Evolutionary conservation across 2,888 invertebrate species (phyloP).

Genomic region (Drosophila quinaria): DNA sequence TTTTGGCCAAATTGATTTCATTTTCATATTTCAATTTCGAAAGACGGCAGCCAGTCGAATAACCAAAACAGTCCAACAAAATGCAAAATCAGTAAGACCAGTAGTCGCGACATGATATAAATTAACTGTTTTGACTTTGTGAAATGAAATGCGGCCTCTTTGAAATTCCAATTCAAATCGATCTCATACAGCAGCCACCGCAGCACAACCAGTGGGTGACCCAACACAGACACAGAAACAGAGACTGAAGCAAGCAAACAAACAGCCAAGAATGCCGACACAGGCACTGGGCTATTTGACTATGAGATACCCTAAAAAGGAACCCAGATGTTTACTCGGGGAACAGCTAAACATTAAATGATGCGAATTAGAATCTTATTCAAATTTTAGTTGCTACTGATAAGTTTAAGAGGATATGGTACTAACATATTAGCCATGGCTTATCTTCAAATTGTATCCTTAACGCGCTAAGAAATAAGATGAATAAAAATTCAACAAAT

Average conservation of each 20-base stretch:
- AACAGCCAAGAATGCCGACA: conserved; percentile 22
- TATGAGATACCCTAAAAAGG: conserved; percentile 28
- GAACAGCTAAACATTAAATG: not conserved
- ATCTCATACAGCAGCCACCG: conserved; percentile 51
- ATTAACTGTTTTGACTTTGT: conserved; percentile 85
- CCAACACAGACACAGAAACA: conserved; percentile 11
- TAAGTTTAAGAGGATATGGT: not conserved
- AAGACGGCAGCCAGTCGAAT: conserved; percentile 52
- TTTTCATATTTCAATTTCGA: conserved; percentile 82
- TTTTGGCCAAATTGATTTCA: conserved; percentile 71
- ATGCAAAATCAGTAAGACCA: conserved; percentile 85
- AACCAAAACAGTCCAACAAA: conserved; percentile 47
- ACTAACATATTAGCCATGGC: too few relatives aligned
- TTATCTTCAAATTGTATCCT: too few relatives aligned
- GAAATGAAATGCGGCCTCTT: conserved; percentile 80
- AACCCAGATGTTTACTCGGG: not conserved
- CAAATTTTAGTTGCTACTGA: not conserved
- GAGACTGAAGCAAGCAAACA: conserved; percentile 6
- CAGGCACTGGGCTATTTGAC: conserved; percentile 1
- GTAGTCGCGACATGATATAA: conserved; percentile 85
- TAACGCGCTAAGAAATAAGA: too few relatives aligned
- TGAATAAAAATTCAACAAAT: too few relatives aligned
- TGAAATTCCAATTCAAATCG: conserved; percentile 74
- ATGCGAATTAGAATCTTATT: not conserved
- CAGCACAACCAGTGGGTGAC: conserved; percentile 45